Percentiles rank a stretch among this genome's conserved stretches.
These are phyloP conservation scores for Esox lucius DNA, from an alignment of 2,797 vertebrate species.

Conservation along the genomic window DNA sequence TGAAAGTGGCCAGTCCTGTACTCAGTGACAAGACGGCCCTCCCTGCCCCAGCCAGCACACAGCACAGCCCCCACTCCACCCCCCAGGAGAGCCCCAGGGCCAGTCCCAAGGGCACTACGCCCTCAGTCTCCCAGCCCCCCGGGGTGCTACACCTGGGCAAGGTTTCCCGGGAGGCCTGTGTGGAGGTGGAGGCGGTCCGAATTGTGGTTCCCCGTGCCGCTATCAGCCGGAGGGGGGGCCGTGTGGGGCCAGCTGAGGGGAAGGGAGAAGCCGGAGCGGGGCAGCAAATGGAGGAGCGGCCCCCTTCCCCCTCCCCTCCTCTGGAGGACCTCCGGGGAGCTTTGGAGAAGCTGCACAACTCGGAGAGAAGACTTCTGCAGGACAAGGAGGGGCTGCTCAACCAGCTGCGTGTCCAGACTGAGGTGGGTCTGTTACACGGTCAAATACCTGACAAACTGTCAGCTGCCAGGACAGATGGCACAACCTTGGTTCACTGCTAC, in stretches of 20 bases:
- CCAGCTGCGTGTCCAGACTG: slow-evolving; percentile 93
- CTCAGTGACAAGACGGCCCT: slow-evolving; percentile 47
- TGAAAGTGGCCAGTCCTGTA: slow-evolving; percentile 63
- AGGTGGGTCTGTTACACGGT: slow-evolving; percentile 73
- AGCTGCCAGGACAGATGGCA: too few species aligned
- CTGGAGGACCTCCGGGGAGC: slow-evolving; percentile 78
- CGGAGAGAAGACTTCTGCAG: slow-evolving; percentile 89
- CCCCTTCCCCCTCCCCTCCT: slow-evolving; percentile 66
- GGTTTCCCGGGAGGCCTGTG: slow-evolving; percentile 81
- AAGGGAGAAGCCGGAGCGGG: slow-evolving; percentile 70
- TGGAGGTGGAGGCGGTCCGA: slow-evolving; percentile 90
- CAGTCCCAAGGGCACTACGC: slow-evolving; percentile 17
- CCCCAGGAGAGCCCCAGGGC: not conserved
- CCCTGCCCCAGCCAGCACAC: not conserved
- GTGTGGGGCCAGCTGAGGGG: slow-evolving; percentile 58
- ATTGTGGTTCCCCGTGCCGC: slow-evolving; percentile 90
- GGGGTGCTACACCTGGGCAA: slow-evolving; percentile 92
- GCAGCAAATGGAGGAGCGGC: slow-evolving; percentile 70
- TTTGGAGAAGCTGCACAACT: slow-evolving; percentile 88
- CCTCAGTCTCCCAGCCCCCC: slow-evolving; percentile 58
- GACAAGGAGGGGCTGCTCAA: slow-evolving; percentile 96
- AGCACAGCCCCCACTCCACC: not conserved
- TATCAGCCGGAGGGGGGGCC: slow-evolving; percentile 75
- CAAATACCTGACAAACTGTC: too few species aligned
- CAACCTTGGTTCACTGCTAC: too few species aligned